These are phyloP conservation scores for Cetonia aurata DNA, from an alignment of 2,888 invertebrate genomes.

Conservation along the genomic window DNA sequence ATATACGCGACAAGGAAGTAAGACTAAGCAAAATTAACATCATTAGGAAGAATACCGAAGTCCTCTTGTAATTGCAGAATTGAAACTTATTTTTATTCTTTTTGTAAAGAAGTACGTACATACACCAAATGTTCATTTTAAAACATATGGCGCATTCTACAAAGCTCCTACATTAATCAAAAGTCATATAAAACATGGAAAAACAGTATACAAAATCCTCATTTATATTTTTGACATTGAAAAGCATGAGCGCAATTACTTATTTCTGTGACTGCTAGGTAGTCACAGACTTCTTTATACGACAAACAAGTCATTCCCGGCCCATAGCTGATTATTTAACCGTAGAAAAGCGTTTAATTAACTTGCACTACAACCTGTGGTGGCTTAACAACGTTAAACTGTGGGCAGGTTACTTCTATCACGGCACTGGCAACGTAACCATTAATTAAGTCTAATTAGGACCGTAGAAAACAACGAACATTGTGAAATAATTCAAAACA, in stretches of 20 bases:
- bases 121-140: conserved; percentile 1
- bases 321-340: conserved; percentile 54
- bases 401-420: conserved; percentile 49
- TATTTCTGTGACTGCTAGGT: conserved; percentile 31
- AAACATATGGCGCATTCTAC: conserved; percentile 15
- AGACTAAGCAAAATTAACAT: too few species aligned
- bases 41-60: too few species aligned
- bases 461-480: conserved; percentile 49
- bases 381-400: conserved; percentile 50
- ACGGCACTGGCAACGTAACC: conserved; percentile 48
- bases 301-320: too few species aligned
- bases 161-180: conserved; percentile 34
- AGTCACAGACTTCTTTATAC: conserved; percentile 27
- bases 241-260: conserved; percentile 36
- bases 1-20: too few species aligned
- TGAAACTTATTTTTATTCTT: not conserved
- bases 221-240: conserved; percentile 38
- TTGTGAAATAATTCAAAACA: conserved; percentile 53
- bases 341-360: conserved; percentile 55
- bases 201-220: conserved; percentile 24
- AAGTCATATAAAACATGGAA: conserved; percentile 22
- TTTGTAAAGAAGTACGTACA: not conserved
- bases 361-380: conserved; percentile 51
- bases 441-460: conserved; percentile 55
- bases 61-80: conserved; percentile 11